phyloP scores from a whole-genome alignment of 2,888 invertebrate species.

The Meandrusa payeni region DNA sequence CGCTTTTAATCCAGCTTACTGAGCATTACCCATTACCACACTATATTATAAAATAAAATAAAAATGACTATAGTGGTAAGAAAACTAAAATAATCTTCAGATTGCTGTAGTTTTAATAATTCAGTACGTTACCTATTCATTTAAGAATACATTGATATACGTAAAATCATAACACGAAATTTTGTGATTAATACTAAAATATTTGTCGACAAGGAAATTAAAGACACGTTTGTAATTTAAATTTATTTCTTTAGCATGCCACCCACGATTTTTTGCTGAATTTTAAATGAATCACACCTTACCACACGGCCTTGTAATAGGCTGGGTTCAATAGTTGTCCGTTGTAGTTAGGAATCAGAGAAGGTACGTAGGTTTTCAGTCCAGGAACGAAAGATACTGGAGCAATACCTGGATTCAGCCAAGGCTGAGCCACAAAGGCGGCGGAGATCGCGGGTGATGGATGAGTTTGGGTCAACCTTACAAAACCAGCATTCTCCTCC shows the following conservation, averaged over 20 bases:
- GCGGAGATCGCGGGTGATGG: conserved; percentile 1
- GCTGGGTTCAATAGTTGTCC: conserved; percentile 10
- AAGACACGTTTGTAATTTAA: conserved; percentile 3
- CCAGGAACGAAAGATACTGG: conserved; percentile 16
- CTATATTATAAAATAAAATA: too few relatives aligned
- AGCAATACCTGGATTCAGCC: conserved; percentile 15
- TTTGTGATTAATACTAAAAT: too few relatives aligned
- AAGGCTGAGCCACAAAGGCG: conserved; percentile 12
- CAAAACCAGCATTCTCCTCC: not conserved
- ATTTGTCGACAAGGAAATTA: conserved; percentile 7
- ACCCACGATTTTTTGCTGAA: conserved; percentile 1
- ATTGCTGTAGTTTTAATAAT: too few relatives aligned
- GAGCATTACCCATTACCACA: too few relatives aligned
- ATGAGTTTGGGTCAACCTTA: conserved; percentile 12
- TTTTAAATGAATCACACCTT: conserved; percentile 4
- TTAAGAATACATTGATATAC: too few relatives aligned
- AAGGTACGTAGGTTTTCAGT: conserved; percentile 11
- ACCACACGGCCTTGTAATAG: conserved; percentile 12
- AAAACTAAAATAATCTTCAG: too few relatives aligned
- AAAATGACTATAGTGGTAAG: too few relatives aligned
- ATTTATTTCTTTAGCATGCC: conserved; percentile 12
- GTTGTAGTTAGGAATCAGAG: conserved; percentile 7
- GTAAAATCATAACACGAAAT: too few relatives aligned
- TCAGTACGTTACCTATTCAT: too few relatives aligned
- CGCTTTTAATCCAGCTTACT: too few relatives aligned